Base-by-base conservation (phyloP, 2,888 invertebrate species). In the Spisula subtruncata region DNA sequence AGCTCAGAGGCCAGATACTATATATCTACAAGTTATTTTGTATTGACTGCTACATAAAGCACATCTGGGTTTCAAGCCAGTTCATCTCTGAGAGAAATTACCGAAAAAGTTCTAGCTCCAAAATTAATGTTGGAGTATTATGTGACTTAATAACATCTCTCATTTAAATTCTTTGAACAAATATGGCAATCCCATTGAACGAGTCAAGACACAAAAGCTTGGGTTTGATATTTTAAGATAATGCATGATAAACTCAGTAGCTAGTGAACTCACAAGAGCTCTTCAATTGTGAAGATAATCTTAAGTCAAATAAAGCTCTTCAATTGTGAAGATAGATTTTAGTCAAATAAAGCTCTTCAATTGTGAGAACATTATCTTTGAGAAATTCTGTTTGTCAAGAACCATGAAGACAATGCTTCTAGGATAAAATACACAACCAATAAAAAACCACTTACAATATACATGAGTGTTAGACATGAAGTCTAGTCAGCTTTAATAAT, bases 281-380 rank as follows among this genome's bases (percentile, higher is more conserved):
- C 85, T 90, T 85, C 56, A 87, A 35, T n/a, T 20, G 56, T 51
- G 81, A 82, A 84, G 82, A 90, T 87, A 87, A 82, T 85, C 89
- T 56, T 16, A 1, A 35, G 35, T 75, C 29, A 35, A 75, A 32
- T 32, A 75, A 5, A 75, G 32, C 75, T 75, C 75, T 75, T 75
- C 71, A 71, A 71, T 29, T 29, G 8, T 71, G 71, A 71, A 71
- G 29, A 71, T 29, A 71, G 29, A 29, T 29, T 71, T 71, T 71
- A 25, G 71, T 71, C 71, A 29, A 8, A 71, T 56, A 2, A 87
- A 16, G 81, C 75, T 75, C 75, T 75, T 75, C 56, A 87, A 25
- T n/a, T 20, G 46, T 35, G 81, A 82, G 71, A 85, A 90, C 90
- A 87, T n/a, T n/a, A 82, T 85, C 89, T 75, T 4, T 16, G 25